A percentile compares a stretch with the other conserved stretches of the same genome.
These are phyloP conservation scores for Beroe ovata DNA, from an alignment of 37 sponge, comb jelly and placozoan genomes.

Conservation along the genomic window DNA sequence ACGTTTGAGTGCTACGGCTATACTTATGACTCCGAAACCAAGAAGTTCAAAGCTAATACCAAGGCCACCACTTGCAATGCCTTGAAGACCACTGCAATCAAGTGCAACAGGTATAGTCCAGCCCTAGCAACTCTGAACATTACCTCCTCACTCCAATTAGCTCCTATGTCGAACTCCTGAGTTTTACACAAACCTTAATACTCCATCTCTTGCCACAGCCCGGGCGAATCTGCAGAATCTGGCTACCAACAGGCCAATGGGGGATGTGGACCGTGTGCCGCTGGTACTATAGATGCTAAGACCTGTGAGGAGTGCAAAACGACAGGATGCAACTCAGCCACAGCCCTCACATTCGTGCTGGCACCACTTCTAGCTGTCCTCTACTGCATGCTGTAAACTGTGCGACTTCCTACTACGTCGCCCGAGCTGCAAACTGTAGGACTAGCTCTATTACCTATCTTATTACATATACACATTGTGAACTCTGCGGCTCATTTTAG, in stretches of 20 bases:
- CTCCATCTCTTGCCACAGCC: too few species aligned
- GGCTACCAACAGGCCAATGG: neutral
- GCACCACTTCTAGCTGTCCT: neutral
- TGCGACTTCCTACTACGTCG: too few species aligned
- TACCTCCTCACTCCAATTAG: too few species aligned
- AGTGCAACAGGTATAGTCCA: slow-evolving; percentile 51
- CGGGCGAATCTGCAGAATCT: neutral
- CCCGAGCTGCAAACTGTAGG: too few species aligned
- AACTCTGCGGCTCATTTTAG: too few species aligned
- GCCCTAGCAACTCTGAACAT: too few species aligned
- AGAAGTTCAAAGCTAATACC: neutral
- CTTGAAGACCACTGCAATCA: neutral
- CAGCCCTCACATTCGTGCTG: neutral
- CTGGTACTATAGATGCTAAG: neutral
- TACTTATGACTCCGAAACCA: neutral
- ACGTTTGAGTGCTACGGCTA: neutral
- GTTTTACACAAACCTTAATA: too few species aligned
- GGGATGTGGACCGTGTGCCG: neutral
- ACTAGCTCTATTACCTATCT: too few species aligned
- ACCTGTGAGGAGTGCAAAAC: neutral
- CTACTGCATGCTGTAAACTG: neutral
- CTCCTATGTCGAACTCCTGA: too few species aligned
- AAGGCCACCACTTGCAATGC: neutral
- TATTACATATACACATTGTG: too few species aligned
- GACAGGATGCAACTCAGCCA: neutral